These are phyloP conservation scores for Chesias legatella DNA, from an alignment of 2,888 invertebrate genomes.

Conservation along the genomic window DNA sequence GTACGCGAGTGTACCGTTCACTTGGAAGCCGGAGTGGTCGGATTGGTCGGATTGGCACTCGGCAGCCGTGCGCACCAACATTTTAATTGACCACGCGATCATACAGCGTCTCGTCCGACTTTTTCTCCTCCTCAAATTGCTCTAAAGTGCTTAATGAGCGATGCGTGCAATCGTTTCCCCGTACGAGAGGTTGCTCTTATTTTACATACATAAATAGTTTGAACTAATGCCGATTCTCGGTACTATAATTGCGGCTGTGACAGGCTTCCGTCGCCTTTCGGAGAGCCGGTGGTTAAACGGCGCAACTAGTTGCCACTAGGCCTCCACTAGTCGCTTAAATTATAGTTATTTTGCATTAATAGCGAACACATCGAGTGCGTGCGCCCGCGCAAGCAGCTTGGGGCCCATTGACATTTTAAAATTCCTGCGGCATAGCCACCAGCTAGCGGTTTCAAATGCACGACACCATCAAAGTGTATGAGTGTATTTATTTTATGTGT, in stretches of 20 bases:
- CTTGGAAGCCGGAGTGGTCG: not conserved
- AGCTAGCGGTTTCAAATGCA: slow-evolving; percentile 33
- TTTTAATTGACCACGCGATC: slow-evolving; percentile 81
- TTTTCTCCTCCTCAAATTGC: slow-evolving; percentile 78
- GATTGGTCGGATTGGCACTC: slow-evolving; percentile 41
- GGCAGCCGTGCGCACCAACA: slow-evolving; percentile 63
- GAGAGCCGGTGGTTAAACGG: slow-evolving; percentile 62
- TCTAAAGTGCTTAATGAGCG: slow-evolving; percentile 80
- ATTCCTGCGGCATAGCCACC: slow-evolving; percentile 32
- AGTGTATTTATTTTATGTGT: not conserved
- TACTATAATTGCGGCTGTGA: slow-evolving; percentile 78
- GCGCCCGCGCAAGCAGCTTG: slow-evolving; percentile 57
- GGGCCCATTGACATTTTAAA: slow-evolving; percentile 61
- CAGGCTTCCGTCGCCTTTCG: slow-evolving; percentile 77
- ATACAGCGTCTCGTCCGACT: slow-evolving; percentile 67
- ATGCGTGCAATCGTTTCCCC: slow-evolving; percentile 80
- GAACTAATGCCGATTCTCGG: slow-evolving; percentile 79
- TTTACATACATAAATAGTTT: slow-evolving; percentile 80
- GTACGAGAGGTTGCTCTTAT: slow-evolving; percentile 75
- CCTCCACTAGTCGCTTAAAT: slow-evolving; percentile 51
- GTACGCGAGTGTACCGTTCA: slow-evolving; percentile 35
- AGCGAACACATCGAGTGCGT: slow-evolving; percentile 67
- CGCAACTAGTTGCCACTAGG: slow-evolving; percentile 38
- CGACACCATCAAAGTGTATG: not conserved
- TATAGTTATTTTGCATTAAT: slow-evolving; percentile 76